Evolutionary conservation across 1,140 invertebrate genomes (phyloP), one percentile per base, ranked within the genome.

Genomic region (Zaprionus taronus): DNA sequence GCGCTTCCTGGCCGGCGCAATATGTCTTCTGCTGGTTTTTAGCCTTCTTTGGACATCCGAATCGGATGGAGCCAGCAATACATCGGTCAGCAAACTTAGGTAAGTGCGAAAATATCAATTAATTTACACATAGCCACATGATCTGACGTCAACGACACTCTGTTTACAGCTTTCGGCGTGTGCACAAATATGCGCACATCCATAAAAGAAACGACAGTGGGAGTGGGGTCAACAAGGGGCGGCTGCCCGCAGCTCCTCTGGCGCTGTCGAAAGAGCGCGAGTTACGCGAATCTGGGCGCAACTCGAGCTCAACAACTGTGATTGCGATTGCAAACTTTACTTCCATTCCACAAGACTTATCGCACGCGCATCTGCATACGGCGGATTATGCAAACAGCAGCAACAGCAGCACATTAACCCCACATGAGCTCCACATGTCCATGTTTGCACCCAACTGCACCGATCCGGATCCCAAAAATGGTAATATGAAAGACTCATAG

Each of bases 331-430:
- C 82, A 90, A 90, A 90, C 79, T 81, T 81, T 80, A 90, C 85
- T 90, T 90, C 85, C 85, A 90, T 90, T 90, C 77, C 81, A 90
- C 81, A 90, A 90, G 85, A 90, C 84, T 89, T 89, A 81, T 67
- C 60, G 69, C 83, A 75, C 55, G 57, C 69, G 47, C 72, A 72
- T 66, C 44, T 44, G 55, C 68, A 80, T 58, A 47, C 70, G 49
- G 55, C 81, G 77, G 60, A 68, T 70, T 55, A 26, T 79, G 70
- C 75, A 68, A 79, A 79, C 26, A 75, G 68, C 65, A 78, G 7
- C 28, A 28, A 5, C 26, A 31, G 1, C 28, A 34, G 9, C 31
- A 34, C 72, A 47, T 47, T n/a, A 51, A 51, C 31, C 31, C 31
- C 47, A 41, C 60, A 72, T 36, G 77, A 79, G 49, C 75, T 66